Evolutionary conservation across 2,113 vertebrate genomes (phyloP).

Genomic region (Apteryx mantelli): DNA sequence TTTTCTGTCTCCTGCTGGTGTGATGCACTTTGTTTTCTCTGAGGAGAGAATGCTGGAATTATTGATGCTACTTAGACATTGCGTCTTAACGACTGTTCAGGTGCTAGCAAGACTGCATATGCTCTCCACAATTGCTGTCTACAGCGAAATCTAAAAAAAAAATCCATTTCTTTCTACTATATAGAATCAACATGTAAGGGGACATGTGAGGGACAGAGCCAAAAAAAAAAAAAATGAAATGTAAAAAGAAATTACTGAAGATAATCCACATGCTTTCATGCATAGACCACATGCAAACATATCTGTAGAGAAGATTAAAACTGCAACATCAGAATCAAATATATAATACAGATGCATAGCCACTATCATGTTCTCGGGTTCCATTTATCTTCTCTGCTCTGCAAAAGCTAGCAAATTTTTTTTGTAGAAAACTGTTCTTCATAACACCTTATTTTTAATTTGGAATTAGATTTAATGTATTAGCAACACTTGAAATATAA

Average conservation of each 20-base stretch:
- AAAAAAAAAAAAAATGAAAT: background rate
- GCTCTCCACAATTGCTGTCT: background rate
- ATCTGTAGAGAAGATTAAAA: background rate
- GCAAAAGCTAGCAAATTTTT: background rate
- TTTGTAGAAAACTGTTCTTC: background rate
- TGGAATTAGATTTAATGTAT: background rate
- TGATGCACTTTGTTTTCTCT: background rate
- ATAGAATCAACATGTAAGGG: background rate
- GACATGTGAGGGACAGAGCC: accelerated
- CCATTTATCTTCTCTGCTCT: background rate
- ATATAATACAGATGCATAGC: background rate
- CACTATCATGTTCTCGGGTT: background rate
- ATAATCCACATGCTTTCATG: background rate
- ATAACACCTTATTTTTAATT: background rate
- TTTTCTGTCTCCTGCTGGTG: background rate
- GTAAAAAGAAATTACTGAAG: background rate
- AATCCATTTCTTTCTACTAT: background rate
- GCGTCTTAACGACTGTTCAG: background rate
- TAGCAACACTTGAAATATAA: background rate
- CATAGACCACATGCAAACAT: background rate
- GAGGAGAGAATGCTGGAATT: background rate
- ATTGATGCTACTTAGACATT: background rate
- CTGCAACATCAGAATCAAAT: background rate
- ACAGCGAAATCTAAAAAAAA: background rate
- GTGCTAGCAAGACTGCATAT: background rate